Conservation (phyloP, 2,113 vertebrate species). For the Lanius collurio region DNA sequence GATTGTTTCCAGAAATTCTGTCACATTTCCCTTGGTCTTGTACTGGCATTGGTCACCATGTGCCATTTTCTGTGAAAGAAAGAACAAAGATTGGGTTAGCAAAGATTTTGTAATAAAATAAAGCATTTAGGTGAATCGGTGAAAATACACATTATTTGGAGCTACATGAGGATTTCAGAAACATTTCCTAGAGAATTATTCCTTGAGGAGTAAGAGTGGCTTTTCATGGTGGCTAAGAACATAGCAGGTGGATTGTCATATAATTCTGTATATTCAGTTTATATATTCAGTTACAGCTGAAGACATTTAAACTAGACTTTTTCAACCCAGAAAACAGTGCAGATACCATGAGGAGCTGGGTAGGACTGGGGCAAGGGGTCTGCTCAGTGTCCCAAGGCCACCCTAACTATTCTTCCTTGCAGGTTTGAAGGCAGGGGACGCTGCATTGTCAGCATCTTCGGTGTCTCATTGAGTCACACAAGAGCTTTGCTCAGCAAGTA, state of each 20-base stretch:
- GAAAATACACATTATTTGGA: neutral
- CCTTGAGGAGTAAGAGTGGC: neutral
- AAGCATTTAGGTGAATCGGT: neutral
- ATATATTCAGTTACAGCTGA: neutral
- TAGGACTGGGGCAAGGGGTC: accelerated
- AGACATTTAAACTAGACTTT: neutral
- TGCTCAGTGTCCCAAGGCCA: neutral
- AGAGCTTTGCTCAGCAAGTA: neutral
- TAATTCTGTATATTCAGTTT: neutral
- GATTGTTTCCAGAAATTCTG: constrained; percentile 25
- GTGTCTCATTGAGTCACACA: neutral
- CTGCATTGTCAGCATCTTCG: neutral
- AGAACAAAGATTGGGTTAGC: neutral
- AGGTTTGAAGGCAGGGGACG: neutral
- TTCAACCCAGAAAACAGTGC: neutral
- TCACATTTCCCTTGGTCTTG: neutral
- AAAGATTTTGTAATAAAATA: neutral
- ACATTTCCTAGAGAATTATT: neutral
- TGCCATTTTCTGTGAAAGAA: neutral
- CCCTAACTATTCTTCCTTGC: neutral
- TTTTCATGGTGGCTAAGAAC: neutral
- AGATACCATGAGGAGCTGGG: neutral
- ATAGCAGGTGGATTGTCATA: neutral
- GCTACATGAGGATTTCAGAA: neutral
- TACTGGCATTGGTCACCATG: neutral